Evolutionary conservation across 2,113 vertebrate species (phyloP).

Genomic region (Plectropomus leopardus): DNA sequence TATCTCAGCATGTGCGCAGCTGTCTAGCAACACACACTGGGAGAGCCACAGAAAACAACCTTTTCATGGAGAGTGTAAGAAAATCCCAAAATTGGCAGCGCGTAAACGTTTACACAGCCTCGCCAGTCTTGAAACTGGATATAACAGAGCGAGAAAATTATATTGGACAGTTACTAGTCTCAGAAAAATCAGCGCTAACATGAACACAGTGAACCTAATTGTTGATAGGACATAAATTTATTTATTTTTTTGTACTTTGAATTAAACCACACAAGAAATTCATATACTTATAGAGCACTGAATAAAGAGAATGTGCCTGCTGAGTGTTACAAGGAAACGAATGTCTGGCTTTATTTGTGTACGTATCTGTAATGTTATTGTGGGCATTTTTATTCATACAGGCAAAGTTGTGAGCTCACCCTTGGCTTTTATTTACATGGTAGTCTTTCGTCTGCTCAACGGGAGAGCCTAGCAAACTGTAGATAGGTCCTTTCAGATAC

Average conservation of each 20-base stretch:
- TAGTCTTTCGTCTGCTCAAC: slow-evolving; percentile 77
- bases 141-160: slow-evolving; percentile 29
- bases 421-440: slow-evolving; percentile 84
- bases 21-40: slow-evolving; percentile 61
- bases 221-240: slow-evolving; percentile 20
- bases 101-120: slow-evolving; percentile 36
- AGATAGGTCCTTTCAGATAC: slow-evolving; percentile 80
- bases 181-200: slow-evolving; percentile 22
- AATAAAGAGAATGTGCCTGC: slow-evolving; percentile 60
- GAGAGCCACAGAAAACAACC: slow-evolving; percentile 39
- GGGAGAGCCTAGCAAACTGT: slow-evolving; percentile 77
- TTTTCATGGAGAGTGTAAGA: slow-evolving; percentile 34
- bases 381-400: slow-evolving; percentile 78
- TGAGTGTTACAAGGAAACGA: slow-evolving; percentile 65
- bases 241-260: slow-evolving; percentile 52
- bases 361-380: slow-evolving; percentile 80
- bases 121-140: slow-evolving; percentile 43
- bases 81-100: slow-evolving; percentile 49
- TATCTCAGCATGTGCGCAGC: slow-evolving; percentile 67
- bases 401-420: slow-evolving; percentile 81
- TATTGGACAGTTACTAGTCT: slow-evolving; percentile 8
- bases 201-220: slow-evolving; percentile 12
- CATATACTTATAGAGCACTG: slow-evolving; percentile 51
- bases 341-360: slow-evolving; percentile 76
- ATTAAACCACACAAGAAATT: slow-evolving; percentile 57